Evolutionary conservation across 2,888 invertebrate genomes (phyloP).

Genomic region (Tridacna crocea): DNA sequence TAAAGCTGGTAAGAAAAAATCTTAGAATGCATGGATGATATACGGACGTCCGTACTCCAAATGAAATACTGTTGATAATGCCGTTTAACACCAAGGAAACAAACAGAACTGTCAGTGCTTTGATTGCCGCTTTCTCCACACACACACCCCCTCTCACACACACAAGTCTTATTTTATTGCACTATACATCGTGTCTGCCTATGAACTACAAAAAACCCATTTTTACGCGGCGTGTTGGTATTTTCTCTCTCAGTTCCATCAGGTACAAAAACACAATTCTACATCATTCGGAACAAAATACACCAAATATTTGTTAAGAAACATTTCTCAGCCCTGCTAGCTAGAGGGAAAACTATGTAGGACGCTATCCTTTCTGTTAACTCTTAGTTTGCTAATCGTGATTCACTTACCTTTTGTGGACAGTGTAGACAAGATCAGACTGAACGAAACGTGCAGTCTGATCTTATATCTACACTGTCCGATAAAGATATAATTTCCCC

Average conservation of each 20-base stretch:
- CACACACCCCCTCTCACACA: too few species aligned
- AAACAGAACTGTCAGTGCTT: background rate
- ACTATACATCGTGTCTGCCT: too few species aligned
- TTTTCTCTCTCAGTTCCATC: background rate
- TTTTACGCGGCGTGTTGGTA: too few species aligned
- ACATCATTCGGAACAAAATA: constrained; percentile 20
- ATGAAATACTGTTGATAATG: background rate
- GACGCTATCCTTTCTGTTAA: background rate
- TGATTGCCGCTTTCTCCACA: too few species aligned
- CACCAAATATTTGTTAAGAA: constrained; percentile 25
- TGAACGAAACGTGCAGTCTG: too few species aligned
- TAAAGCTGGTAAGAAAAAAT: background rate
- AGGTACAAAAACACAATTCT: constrained; percentile 29
- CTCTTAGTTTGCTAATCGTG: too few species aligned
- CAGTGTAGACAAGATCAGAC: too few species aligned
- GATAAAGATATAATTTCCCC: too few species aligned
- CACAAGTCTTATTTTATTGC: too few species aligned
- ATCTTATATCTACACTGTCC: too few species aligned
- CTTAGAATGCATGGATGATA: background rate
- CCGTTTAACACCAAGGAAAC: background rate
- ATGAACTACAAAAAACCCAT: too few species aligned
- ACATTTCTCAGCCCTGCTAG: constrained; percentile 5
- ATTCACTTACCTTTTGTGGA: too few species aligned
- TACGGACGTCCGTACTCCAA: background rate
- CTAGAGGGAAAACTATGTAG: background rate